Evolutionary conservation across 2,797 vertebrate genomes (phyloP).

Genomic region (Chromobotia macracanthus): DNA sequence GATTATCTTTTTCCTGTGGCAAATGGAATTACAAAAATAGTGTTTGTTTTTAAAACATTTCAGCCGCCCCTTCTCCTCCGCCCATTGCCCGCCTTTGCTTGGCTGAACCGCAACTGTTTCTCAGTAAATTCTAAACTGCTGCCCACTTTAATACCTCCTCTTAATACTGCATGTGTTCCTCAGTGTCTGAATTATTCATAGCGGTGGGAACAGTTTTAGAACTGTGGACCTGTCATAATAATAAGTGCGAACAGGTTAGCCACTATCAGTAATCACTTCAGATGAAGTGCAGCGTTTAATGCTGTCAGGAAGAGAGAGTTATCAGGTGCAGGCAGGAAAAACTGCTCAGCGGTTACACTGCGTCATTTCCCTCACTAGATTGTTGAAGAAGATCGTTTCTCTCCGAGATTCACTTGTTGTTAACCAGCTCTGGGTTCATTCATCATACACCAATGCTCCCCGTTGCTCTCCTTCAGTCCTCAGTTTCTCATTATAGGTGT

Average conservation of each 20-base stretch:
- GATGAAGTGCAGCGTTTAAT: slow-evolving; percentile 2
- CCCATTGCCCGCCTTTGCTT: not conserved
- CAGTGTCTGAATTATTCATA: not conserved
- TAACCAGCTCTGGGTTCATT: slow-evolving; percentile 32
- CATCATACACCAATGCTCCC: slow-evolving; percentile 28
- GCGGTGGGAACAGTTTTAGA: not conserved
- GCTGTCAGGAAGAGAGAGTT: slow-evolving; percentile 5
- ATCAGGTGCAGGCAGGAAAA: slow-evolving; percentile 6
- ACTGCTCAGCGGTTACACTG: slow-evolving; percentile 2
- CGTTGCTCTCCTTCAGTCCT: slow-evolving; percentile 16
- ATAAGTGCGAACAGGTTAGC: not conserved
- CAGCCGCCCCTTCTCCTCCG: not conserved
- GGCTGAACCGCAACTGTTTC: no score
- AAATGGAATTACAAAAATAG: no score
- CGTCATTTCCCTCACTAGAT: slow-evolving; percentile 7
- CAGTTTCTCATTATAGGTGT: slow-evolving; percentile 38
- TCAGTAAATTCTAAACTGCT: no score
- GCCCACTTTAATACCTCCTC: no score
- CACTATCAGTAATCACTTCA: not conserved
- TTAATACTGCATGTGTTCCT: not conserved
- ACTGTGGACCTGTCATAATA: not conserved
- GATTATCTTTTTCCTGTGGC: no score
- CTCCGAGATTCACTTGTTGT: slow-evolving; percentile 36
- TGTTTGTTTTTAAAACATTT: not conserved
- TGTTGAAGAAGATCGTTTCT: slow-evolving; percentile 25